Conservation (phyloP, 2,113 vertebrate species). For the Chamaea fasciata region DNA sequence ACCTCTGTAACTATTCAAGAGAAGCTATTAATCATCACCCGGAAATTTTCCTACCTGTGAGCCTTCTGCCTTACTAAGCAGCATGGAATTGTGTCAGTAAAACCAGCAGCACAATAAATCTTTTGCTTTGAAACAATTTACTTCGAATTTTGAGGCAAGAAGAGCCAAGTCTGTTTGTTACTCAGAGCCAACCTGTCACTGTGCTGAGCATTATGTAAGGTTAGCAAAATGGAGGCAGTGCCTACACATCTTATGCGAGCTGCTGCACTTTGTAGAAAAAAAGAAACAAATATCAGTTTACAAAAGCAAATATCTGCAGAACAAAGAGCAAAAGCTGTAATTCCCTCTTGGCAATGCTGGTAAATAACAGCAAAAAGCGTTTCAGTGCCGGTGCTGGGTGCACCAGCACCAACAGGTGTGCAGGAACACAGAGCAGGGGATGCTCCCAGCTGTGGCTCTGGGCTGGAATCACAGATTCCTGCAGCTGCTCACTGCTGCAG, state of each 20-base stretch:
- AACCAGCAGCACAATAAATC: not conserved
- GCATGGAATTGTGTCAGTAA: not conserved
- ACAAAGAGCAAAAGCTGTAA: not conserved
- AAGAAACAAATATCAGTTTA: not conserved
- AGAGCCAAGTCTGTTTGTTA: not conserved
- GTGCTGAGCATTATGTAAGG: not conserved
- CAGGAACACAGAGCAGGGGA: not conserved
- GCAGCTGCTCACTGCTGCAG: not conserved
- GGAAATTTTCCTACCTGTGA: not conserved
- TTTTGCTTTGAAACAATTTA: not conserved
- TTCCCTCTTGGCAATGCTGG: not conserved
- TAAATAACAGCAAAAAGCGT: not conserved
- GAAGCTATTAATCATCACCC: not conserved
- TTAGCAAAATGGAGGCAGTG: not conserved
- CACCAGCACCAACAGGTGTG: accelerated
- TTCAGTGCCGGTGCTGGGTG: not conserved
- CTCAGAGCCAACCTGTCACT: not conserved
- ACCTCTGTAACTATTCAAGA: not conserved
- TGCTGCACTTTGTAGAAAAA: not conserved
- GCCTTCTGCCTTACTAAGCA: not conserved
- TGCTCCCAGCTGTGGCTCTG: not conserved
- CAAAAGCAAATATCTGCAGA: not conserved
- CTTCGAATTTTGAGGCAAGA: not conserved
- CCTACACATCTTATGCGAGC: slow-evolving; percentile 12
- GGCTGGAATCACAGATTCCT: not conserved